Evolutionary conservation across 2,888 invertebrate species (phyloP).

Genomic region (Digitonthophagus gazella): DNA sequence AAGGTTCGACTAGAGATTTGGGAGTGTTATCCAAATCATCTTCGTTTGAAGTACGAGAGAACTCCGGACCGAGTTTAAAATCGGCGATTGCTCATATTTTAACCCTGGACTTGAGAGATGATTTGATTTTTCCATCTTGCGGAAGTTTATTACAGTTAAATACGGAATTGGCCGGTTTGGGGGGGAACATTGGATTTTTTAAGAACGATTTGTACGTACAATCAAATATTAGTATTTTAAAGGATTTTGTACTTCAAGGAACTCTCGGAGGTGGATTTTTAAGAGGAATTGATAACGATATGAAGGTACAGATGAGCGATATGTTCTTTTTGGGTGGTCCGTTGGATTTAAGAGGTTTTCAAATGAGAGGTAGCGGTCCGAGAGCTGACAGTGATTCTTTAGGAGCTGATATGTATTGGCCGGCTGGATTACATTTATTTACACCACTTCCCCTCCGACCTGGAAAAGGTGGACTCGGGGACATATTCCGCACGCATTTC

Average conservation of each 20-base stretch:
- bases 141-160: constrained; percentile 72
- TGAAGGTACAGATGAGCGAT: constrained; percentile 64
- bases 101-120: constrained; percentile 77
- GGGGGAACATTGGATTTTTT: constrained; percentile 88
- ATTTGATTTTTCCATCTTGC: constrained; percentile 72
- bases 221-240: constrained; percentile 55
- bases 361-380: constrained; percentile 83
- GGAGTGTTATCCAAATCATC: constrained; percentile 69
- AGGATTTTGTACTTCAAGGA: constrained; percentile 35
- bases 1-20: constrained; percentile 79
- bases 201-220: constrained; percentile 78
- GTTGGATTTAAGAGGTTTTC: constrained; percentile 83
- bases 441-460: constrained; percentile 87
- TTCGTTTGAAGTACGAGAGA: constrained; percentile 84
- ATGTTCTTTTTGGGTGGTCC: constrained; percentile 89
- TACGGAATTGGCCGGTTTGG: constrained; percentile 84
- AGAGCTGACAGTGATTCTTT: constrained; percentile 72
- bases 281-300: constrained; percentile 60
- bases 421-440: constrained; percentile 82
- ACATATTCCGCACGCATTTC: constrained; percentile 82
- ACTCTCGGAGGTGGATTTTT: constrained; percentile 69
- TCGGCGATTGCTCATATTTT: constrained; percentile 81
- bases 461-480: constrained; percentile 74
- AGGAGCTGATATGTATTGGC: constrained; percentile 83
- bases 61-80: constrained; percentile 86